Conservation (phyloP, 2,797 vertebrate genomes). For the Pseudochromis fuscus region DNA sequence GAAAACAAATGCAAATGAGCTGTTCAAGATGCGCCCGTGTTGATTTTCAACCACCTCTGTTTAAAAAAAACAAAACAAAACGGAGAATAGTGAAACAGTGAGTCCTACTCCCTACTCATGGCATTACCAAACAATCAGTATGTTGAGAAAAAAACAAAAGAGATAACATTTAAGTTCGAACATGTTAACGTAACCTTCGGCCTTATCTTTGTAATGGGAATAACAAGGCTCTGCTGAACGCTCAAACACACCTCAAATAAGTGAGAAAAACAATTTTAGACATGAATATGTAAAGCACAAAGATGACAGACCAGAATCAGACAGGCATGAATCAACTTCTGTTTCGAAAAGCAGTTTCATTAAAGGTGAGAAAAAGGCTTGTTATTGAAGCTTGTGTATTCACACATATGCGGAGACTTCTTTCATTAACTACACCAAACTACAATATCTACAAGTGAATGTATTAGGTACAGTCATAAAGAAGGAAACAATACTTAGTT, state of each 20-base stretch:
- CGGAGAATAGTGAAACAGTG: no score
- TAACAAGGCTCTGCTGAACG: constrained; percentile 8
- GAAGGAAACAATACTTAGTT: neutral
- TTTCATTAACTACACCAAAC: neutral
- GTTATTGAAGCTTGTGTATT: neutral
- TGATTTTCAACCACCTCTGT: no score
- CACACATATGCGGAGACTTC: neutral
- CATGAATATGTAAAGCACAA: constrained; percentile 29
- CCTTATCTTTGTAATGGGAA: constrained; percentile 1
- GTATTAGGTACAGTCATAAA: neutral
- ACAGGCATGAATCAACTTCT: constrained; percentile 35
- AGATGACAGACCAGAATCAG: constrained; percentile 40
- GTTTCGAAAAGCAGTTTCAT: constrained; percentile 32
- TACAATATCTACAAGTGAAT: neutral
- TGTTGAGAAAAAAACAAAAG: neutral
- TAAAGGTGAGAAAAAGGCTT: constrained; percentile 22
- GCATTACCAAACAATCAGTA: neutral
- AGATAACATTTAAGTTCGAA: neutral
- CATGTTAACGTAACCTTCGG: constrained; percentile 23
- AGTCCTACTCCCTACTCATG: neutral
- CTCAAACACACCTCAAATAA: constrained; percentile 3
- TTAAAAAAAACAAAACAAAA: no score
- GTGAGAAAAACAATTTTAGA: constrained; percentile 38
- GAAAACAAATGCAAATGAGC: constrained; percentile 30
- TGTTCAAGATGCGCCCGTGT: constrained; percentile 15